phyloP scores from a whole-genome alignment of 2,888 invertebrate species.

The Uropetala carovei region DNA sequence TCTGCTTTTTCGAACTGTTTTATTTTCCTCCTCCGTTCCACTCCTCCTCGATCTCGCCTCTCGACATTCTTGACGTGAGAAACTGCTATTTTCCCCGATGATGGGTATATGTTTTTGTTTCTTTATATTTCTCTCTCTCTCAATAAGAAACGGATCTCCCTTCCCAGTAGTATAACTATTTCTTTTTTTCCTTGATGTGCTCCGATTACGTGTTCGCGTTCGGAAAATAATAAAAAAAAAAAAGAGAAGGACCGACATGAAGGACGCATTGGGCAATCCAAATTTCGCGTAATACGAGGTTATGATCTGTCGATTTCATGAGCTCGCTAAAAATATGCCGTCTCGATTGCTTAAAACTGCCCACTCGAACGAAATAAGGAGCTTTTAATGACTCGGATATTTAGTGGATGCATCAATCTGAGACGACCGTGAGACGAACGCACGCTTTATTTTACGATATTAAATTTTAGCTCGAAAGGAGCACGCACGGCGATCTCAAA shows the following conservation, averaged over 20 bases:
- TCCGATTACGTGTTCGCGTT: conserved; percentile 14
- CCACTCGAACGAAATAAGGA: background rate
- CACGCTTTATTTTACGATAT: background rate
- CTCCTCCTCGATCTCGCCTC: background rate
- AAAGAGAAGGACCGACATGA: background rate
- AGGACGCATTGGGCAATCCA: background rate
- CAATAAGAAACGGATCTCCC: conserved; percentile 17
- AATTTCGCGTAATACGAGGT: background rate
- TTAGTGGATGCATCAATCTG: background rate
- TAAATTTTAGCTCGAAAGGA: no score
- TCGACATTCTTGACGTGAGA: background rate
- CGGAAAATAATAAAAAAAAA: background rate
- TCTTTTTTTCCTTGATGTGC: background rate
- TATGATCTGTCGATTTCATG: background rate
- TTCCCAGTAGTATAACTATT: background rate
- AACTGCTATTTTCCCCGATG: conserved; percentile 8
- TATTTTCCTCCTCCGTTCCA: background rate
- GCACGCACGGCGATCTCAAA: no score
- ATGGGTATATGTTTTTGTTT: background rate
- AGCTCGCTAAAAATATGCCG: background rate
- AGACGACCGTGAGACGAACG: background rate
- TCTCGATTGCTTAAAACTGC: background rate
- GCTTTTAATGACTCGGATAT: background rate
- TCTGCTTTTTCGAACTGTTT: background rate
- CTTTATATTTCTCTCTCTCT: background rate